Evolutionary conservation across 37 sponge, comb jelly and placozoan genomes (phyloP), one percentile per base, ranked within the genome.

Genomic region (Tethya wilhelma): DNA sequence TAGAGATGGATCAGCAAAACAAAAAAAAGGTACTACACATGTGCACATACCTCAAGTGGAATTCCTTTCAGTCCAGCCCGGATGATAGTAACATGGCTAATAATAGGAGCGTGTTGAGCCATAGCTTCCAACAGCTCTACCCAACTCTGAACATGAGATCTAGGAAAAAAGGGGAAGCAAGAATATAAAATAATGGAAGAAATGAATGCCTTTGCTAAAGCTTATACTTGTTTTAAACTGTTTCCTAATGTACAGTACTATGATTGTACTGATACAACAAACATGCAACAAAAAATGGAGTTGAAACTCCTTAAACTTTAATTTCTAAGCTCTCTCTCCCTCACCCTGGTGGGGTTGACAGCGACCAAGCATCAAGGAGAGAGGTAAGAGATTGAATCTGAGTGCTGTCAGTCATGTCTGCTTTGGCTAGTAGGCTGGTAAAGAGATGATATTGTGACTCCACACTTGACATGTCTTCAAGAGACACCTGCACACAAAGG

Each of bases 281-380:
- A 9, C 53, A 19, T 49, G 9, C 14, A 9, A 49, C 53, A 49
- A 49, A 49, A 49, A 49, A 49, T 49, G 53, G 9, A 49, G 53
- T 49, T 49, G 9, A 19, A 9, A 9, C 14, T 49, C 53, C 14
- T 9, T 49, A 19, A 49, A 49, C 9, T 49, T 49, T 49, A 49
- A 49, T 49, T 49, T n/a, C n/a, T n/a, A n/a, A 49, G 9, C 53
- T 49, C 53, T 49, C 53, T 19, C 14, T 9, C 53, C n/a, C n/a
- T n/a, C n/a, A n/a, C n/a, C n/a, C n/a, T n/a, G n/a, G n/a, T n/a
- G n/a, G n/a, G 57, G 45, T 33, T 3, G n/a, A n/a, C n/a, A n/a
- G n/a, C n/a, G 64, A 28, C 86, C 86, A 86, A 28, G 46, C 28
- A 14, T 86, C 73, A 4, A 86, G 67, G 2, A 86, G 79, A 17